phyloP scores from a whole-genome alignment of 2,113 vertebrate species.

The Scortum barcoo region DNA sequence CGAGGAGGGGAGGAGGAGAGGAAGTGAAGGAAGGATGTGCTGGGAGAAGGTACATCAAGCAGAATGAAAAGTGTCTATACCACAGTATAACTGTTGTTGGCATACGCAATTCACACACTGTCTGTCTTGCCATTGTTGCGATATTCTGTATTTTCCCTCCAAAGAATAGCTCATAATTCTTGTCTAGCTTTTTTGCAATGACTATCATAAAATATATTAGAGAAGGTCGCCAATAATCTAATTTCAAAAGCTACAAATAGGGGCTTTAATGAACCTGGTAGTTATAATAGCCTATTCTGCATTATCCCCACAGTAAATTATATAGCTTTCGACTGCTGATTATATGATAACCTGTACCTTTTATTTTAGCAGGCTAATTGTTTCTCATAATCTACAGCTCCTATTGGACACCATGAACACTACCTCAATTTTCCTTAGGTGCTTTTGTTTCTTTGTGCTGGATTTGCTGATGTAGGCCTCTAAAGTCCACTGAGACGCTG shows the following conservation, averaged over 20 bases:
- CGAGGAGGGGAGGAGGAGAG: slow-evolving; percentile 8
- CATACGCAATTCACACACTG: slow-evolving; percentile 23
- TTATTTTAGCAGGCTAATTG: too few species aligned
- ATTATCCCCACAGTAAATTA: background rate
- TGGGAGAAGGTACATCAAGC: slow-evolving; percentile 33
- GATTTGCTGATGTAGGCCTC: background rate
- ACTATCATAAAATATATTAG: background rate
- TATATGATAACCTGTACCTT: background rate
- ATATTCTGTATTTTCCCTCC: background rate
- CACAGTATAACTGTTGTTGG: slow-evolving; percentile 22
- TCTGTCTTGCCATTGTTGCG: background rate
- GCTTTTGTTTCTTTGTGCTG: background rate
- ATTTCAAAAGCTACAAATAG: background rate
- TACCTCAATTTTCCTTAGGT: background rate
- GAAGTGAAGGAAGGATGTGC: slow-evolving; percentile 7
- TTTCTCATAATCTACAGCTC: background rate
- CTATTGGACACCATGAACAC: background rate
- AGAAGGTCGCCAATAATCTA: background rate
- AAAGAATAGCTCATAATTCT: background rate
- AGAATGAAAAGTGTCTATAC: slow-evolving; percentile 21
- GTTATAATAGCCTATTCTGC: background rate
- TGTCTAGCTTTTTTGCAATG: background rate
- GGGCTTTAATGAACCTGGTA: background rate
- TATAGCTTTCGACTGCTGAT: background rate
- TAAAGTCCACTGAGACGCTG: background rate